phyloP scores from a whole-genome alignment of 2,888 invertebrate genomes.

The Euzetes globulus region DNA sequence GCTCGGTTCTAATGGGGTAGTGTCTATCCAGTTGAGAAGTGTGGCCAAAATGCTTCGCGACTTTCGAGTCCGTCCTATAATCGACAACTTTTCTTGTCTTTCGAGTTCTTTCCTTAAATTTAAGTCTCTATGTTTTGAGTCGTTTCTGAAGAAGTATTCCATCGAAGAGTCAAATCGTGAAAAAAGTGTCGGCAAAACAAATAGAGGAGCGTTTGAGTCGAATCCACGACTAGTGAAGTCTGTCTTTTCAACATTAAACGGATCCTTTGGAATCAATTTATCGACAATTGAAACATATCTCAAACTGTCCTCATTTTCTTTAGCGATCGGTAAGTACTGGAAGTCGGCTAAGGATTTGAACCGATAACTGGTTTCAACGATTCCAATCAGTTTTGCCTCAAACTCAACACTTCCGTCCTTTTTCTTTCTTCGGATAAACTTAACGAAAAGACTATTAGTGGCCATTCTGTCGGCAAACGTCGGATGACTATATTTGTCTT shows the following conservation, averaged over 20 bases:
- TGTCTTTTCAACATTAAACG: conserved; percentile 43
- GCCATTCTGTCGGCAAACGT: conserved; percentile 61
- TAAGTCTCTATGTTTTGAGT: conserved; percentile 3
- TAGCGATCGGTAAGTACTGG: conserved; percentile 71
- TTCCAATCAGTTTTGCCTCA: conserved; percentile 47
- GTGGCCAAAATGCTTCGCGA: conserved; percentile 21
- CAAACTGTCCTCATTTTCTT: not conserved
- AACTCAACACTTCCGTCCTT: conserved; percentile 42
- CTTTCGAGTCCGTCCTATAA: conserved; percentile 31
- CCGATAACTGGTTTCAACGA: conserved; percentile 47
- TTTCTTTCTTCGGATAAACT: conserved; percentile 56
- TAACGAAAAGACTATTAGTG: conserved; percentile 64
- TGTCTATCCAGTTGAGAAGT: conserved; percentile 28
- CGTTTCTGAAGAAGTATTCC: conserved; percentile 45
- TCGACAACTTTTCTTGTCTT: conserved; percentile 13
- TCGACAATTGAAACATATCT: conserved; percentile 54
- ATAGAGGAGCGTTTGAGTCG: conserved; percentile 55
- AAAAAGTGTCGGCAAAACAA: conserved; percentile 69
- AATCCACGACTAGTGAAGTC: conserved; percentile 49
- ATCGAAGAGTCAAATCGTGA: conserved; percentile 61
- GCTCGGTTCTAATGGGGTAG: conserved; percentile 27
- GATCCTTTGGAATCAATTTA: conserved; percentile 49
- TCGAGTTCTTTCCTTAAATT: conserved; percentile 24
- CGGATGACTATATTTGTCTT: conserved; percentile 71
- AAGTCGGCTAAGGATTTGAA: conserved; percentile 67